Conservation (phyloP, 2,113 vertebrate species). For the Accipiter cooperii region DNA sequence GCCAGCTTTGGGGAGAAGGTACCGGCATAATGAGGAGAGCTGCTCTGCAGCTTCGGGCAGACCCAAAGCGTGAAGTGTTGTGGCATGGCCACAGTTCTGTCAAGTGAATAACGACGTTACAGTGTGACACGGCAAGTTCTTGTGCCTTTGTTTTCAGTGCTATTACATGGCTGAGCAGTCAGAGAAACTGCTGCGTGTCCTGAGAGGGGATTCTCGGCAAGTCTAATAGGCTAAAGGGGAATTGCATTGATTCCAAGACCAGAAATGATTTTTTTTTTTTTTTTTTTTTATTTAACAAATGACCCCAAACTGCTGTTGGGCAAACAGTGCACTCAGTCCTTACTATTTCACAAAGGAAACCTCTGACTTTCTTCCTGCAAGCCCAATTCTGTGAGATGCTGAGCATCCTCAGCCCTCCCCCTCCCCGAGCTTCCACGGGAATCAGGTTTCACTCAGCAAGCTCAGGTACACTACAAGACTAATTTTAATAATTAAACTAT, state of each 20-base stretch:
- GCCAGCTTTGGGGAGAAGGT: neutral
- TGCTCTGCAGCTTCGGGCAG: neutral
- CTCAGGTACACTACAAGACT: conserved; percentile 32
- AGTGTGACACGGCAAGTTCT: neutral
- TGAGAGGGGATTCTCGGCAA: neutral
- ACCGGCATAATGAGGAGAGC: neutral
- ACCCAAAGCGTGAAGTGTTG: neutral
- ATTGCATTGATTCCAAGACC: neutral
- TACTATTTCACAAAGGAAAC: neutral
- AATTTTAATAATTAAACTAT: conserved; percentile 53
- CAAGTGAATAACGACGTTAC: neutral
- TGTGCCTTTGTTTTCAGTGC: conserved; percentile 6
- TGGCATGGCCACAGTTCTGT: neutral
- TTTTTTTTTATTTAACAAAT: neutral
- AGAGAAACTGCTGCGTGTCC: neutral
- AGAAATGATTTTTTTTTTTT: neutral
- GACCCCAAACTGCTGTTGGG: neutral
- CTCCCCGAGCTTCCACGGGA: neutral
- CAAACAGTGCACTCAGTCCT: neutral
- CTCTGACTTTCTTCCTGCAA: neutral
- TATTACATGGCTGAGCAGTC: conserved; percentile 37
- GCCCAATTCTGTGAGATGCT: neutral
- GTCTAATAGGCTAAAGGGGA: neutral
- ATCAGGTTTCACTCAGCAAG: neutral
- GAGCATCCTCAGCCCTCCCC: neutral